phyloP scores from a whole-genome alignment of 2,113 vertebrate genomes.

The Zeus faber region DNA sequence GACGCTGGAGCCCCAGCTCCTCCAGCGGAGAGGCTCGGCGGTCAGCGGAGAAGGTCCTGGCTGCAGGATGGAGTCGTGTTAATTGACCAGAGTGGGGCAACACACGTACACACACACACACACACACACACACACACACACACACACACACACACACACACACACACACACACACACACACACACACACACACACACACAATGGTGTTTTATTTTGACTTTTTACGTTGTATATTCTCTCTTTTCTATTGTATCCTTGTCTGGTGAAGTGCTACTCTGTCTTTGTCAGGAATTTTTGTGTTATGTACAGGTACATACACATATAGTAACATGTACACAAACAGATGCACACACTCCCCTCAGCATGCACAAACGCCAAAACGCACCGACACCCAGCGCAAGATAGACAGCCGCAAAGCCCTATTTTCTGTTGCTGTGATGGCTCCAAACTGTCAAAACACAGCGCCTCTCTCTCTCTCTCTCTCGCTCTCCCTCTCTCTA shows the following conservation, averaged over 20 bases:
- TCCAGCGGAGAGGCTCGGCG: too few relatives aligned
- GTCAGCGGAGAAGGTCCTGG: too few relatives aligned
- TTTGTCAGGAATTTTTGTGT: not conserved
- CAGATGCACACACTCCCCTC: slow-evolving; percentile 16
- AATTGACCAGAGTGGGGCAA: too few relatives aligned
- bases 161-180: slow-evolving; percentile 12
- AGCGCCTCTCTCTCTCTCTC: slow-evolving; percentile 48
- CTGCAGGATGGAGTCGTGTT: too few relatives aligned
- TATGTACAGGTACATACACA: slow-evolving; percentile 12
- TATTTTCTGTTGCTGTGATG: slow-evolving; percentile 69
- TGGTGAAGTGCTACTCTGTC: too few relatives aligned
- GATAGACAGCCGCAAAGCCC: slow-evolving; percentile 30
- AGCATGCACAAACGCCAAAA: slow-evolving; percentile 16
- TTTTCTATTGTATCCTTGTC: too few relatives aligned
- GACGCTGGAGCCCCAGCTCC: too few relatives aligned
- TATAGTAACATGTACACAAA: slow-evolving; percentile 14
- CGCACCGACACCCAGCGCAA: slow-evolving; percentile 1
- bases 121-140: too few relatives aligned
- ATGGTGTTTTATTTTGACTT: too few relatives aligned
- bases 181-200: not conserved
- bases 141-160: too few relatives aligned
- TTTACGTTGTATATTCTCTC: too few relatives aligned
- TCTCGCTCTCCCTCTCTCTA: slow-evolving; percentile 30
- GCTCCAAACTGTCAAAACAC: slow-evolving; percentile 75
- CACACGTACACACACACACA: slow-evolving; percentile 10